Percentiles rank a stretch among this genome's conserved stretches.
Conservation (phyloP, 2,797 vertebrate genomes). For the Buceros bicornis region DNA sequence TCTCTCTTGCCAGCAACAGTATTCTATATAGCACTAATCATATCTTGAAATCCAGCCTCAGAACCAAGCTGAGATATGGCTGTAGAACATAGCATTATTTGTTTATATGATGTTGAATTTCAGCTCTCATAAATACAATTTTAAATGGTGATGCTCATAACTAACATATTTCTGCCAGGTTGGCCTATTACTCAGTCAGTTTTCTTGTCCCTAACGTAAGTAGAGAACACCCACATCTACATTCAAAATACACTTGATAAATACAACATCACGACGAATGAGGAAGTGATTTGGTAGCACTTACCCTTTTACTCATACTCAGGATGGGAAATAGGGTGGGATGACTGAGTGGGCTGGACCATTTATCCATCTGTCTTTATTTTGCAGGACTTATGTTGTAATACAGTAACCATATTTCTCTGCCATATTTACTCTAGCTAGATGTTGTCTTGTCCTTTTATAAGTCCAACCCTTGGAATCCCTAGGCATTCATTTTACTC, state of each 20-base stretch:
- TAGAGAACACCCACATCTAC: conserved; percentile 12
- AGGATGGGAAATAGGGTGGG: conserved; percentile 13
- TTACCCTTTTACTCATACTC: conserved; percentile 36
- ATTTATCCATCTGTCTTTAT: conserved; percentile 56
- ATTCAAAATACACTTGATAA: conserved; percentile 32
- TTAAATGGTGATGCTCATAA: not conserved
- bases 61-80: conserved; percentile 46
- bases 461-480: not conserved
- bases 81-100: conserved; percentile 1
- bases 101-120: conserved; percentile 28
- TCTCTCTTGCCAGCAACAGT: not conserved
- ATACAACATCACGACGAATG: conserved; percentile 2
- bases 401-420: not conserved
- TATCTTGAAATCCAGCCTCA: not conserved
- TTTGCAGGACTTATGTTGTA: conserved; percentile 6
- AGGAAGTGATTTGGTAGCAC: not conserved
- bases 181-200: conserved; percentile 46
- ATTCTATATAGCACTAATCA: not conserved
- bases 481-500: not conserved
- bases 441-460: conserved; percentile 13
- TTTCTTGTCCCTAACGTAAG: not conserved
- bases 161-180: not conserved
- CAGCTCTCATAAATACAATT: conserved; percentile 16
- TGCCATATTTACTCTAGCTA: conserved; percentile 7
- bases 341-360: conserved; percentile 33